Evolutionary conservation across 53 echinoderm and acorn worm genomes (phyloP).

Genomic region (Temnopleurus reevesii): DNA sequence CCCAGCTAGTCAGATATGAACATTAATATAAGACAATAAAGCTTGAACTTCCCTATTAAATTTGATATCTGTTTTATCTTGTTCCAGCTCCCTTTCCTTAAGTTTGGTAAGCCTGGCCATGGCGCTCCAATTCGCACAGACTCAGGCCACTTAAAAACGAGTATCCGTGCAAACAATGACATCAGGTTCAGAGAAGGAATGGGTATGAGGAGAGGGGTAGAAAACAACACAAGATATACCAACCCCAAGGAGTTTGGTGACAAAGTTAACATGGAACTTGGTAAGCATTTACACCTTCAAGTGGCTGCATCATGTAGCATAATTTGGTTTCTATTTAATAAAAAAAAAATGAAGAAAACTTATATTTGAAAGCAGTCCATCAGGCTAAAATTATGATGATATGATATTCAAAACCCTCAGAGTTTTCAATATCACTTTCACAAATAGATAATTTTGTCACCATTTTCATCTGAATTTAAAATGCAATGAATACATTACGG

Average conservation of each 20-base stretch:
- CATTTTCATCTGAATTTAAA: no score
- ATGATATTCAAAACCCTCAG: no score
- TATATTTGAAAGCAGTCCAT: no score
- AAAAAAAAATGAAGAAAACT: no score
- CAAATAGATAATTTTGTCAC: no score
- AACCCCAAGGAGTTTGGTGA: conserved; percentile 73
- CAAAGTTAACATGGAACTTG: conserved; percentile 71
- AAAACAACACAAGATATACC: conserved; percentile 75
- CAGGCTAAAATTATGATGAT: no score
- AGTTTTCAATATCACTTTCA: no score
- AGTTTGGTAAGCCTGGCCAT: conserved; percentile 88
- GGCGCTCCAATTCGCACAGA: conserved; percentile 87
- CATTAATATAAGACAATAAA: no score
- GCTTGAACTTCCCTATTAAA: no score
- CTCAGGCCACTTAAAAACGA: conserved; percentile 81
- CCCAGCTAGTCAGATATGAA: no score
- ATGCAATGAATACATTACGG: no score
- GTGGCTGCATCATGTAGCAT: background rate
- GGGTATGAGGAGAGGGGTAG: conserved; percentile 66
- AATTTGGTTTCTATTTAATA: no score
- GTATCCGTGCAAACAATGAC: conserved; percentile 77
- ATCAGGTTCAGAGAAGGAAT: conserved; percentile 77
- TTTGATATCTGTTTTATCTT: background rate
- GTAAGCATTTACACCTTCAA: conserved; percentile 53
- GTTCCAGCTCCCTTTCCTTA: conserved; percentile 65